Base-by-base conservation (phyloP, 2,113 vertebrate species). In the Phrynosoma platyrhinos region DNA sequence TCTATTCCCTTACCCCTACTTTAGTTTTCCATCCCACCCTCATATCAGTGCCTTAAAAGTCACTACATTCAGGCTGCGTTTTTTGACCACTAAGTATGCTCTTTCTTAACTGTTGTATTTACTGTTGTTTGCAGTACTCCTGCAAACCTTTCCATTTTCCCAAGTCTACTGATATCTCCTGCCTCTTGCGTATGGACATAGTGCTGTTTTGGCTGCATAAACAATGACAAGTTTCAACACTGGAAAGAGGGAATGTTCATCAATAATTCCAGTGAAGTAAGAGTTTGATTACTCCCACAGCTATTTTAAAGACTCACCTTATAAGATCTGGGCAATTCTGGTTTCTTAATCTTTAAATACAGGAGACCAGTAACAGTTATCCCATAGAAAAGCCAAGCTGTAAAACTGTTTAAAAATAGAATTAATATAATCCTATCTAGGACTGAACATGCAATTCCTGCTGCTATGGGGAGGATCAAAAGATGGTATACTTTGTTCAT, bases 311-410 rank as follows among this genome's bases (percentile, higher is more conserved):
- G 52, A 55, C 95, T 94, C 79, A 98, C 98, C 96, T 94, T 98
- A 92, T 98, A 98, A 18, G 97, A 92, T 71, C 96, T 93, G 55
- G 96, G 98, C 78, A 98, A 94, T 47, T 98, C 96, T 20, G 97
- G 97, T 91, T 96, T 98, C 96, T 98, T 98, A 72, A 98, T 97
- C 94, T 97, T 97, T 89, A 98, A 96, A 87, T 98, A 98, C 6
- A 98, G 89, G 53, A 99, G 98, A 74, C 98, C 98, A 92, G 95
- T 94, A 83, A 98, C 90, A 52, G 98, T 98, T 86, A 96, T 94
- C n/a, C 95, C 96, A 40, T 98, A 98, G 95, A 97, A 98, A 92
- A 98, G 72, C 98, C 98, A 99, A 78, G 96, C 96, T 55, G 98
- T 96, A 93, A 98, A 98, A 93, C 98, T 98, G 83, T n/a, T 80